phyloP scores from a whole-genome alignment of 2,888 invertebrate genomes.

The Alentia gelatinosa region DNA sequence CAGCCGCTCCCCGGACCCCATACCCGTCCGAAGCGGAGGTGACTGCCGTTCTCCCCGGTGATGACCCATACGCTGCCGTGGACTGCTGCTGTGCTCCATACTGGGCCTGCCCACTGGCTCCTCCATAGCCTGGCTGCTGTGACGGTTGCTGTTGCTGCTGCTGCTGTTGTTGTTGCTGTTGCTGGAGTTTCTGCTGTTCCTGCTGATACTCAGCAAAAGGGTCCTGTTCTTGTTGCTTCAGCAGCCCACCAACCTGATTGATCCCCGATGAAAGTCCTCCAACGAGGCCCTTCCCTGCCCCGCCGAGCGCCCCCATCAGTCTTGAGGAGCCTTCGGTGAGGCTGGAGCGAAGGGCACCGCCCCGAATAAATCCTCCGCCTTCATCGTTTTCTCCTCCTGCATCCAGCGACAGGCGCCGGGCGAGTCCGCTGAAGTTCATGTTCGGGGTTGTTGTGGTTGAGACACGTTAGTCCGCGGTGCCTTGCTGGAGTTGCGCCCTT shows the following conservation, averaged over 20 bases:
- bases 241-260: constrained; percentile 57
- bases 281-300: constrained; percentile 60
- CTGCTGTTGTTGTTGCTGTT: background rate
- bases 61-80: no score
- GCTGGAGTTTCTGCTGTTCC: background rate
- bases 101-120: background rate
- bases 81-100: background rate
- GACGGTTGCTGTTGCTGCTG: background rate
- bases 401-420: background rate
- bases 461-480: no score
- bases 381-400: constrained; percentile 11
- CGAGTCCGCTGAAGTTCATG: constrained; percentile 16
- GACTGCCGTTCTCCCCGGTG: no score
- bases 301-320: constrained; percentile 62
- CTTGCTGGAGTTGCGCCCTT: no score
- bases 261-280: constrained; percentile 60
- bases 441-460: no score
- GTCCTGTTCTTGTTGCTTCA: constrained; percentile 18
- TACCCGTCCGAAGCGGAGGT: background rate
- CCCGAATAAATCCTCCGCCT: background rate
- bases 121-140: background rate
- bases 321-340: constrained; percentile 63
- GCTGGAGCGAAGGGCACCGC: constrained; percentile 58
- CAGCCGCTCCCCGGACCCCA: background rate
- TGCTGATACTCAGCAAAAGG: background rate